A percentile compares a stretch with the other conserved stretches of the same genome.
Evolutionary conservation across 1,140 invertebrate genomes (phyloP).

Genomic region (Drosophila orosa): DNA sequence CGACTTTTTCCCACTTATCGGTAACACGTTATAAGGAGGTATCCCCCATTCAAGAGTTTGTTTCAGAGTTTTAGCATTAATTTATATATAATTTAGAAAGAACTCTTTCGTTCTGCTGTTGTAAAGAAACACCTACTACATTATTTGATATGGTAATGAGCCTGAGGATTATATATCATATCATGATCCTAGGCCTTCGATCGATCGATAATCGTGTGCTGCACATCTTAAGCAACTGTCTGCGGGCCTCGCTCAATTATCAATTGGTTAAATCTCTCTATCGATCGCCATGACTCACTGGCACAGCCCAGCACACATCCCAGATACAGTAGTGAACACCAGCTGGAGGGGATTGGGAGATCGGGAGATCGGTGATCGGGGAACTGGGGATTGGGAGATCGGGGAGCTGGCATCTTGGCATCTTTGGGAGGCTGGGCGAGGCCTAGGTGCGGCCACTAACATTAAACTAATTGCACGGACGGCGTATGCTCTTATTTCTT

Average conservation of each 20-base stretch:
- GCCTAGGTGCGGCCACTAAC: constrained; percentile 57
- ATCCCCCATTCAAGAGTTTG: constrained; percentile 6
- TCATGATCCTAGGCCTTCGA: too few relatives aligned
- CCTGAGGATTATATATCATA: too few relatives aligned
- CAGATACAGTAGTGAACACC: constrained; percentile 24
- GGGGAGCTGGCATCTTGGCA: constrained; percentile 16
- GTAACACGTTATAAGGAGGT: not conserved
- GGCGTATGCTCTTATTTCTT: constrained; percentile 51
- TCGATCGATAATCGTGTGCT: constrained; percentile 12
- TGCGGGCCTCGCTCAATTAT: constrained; percentile 30
- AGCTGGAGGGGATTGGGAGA: constrained; percentile 3
- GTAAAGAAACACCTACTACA: too few relatives aligned
- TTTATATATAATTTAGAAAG: too few relatives aligned
- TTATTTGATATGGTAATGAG: too few relatives aligned
- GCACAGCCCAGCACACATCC: not conserved
- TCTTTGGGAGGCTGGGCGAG: constrained; percentile 27
- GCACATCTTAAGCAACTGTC: constrained; percentile 22
- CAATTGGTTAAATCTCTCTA: constrained; percentile 30
- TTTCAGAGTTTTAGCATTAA: not conserved
- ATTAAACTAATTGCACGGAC: constrained; percentile 52
- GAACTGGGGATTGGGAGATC: not conserved
- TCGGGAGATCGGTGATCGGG: not conserved
- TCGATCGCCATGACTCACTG: constrained; percentile 32
- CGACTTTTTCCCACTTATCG: constrained; percentile 40
- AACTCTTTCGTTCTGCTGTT: too few relatives aligned